phyloP scores from a whole-genome alignment of 2,888 invertebrate species.

The Trichopria drosophilae region DNA sequence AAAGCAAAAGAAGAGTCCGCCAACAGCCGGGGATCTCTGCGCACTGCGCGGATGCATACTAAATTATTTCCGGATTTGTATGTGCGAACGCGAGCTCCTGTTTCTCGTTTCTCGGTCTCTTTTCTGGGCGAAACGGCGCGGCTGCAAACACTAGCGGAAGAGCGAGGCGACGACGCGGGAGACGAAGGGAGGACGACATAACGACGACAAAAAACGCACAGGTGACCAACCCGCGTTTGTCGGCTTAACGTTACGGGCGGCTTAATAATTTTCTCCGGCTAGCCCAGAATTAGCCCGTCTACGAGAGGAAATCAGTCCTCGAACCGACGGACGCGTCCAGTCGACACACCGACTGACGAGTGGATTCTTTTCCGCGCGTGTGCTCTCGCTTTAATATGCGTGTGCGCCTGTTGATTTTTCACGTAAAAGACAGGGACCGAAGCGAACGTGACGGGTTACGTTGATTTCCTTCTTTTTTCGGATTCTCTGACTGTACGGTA shows the following conservation, averaged over 20 bases:
- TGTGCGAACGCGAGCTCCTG: constrained; percentile 8
- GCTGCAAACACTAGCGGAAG: no score
- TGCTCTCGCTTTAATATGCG: no score
- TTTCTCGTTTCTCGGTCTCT: background rate
- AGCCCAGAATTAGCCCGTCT: constrained; percentile 10
- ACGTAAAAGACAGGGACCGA: no score
- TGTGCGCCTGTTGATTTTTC: no score
- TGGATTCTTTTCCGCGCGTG: no score
- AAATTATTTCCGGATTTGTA: constrained; percentile 38
- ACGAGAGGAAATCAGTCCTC: constrained; percentile 4
- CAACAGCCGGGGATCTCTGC: constrained; percentile 14
- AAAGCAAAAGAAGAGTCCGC: constrained; percentile 38
- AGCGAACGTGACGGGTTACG: no score
- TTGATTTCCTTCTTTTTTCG: no score
- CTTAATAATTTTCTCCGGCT: constrained; percentile 15
- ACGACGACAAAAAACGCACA: constrained; percentile 6
- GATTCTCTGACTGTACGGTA: no score
- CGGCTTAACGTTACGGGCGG: constrained; percentile 12
- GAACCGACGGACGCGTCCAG: background rate
- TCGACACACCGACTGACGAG: no score
- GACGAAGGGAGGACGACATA: no score
- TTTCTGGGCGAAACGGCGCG: background rate
- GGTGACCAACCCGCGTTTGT: constrained; percentile 12
- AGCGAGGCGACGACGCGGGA: no score
- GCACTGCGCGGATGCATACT: constrained; percentile 39